phyloP scores from a whole-genome alignment of 1,140 invertebrate genomes.

The Drosophila aff. region DNA sequence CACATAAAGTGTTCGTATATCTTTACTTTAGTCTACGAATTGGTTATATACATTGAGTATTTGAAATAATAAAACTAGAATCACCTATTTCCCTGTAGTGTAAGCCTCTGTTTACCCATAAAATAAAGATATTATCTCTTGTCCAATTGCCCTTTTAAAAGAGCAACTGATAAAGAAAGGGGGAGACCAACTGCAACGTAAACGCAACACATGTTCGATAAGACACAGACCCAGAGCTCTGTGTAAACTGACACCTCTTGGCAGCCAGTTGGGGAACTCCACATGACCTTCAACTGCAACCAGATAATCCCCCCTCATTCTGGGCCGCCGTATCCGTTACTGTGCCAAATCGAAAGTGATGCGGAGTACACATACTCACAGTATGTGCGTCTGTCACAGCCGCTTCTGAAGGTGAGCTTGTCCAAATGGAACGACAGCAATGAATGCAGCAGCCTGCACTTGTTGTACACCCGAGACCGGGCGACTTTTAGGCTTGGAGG shows the following conservation, averaged over 20 bases:
- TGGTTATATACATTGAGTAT: not conserved
- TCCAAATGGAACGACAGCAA: conserved; percentile 51
- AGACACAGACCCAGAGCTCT: conserved; percentile 7
- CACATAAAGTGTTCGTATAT: not conserved
- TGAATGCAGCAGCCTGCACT: conserved; percentile 31
- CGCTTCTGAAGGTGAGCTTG: conserved; percentile 62
- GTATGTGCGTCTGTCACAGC: conserved; percentile 21
- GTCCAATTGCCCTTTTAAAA: conserved; percentile 22
- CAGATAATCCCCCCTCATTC: conserved; percentile 23
- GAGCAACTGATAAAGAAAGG: conserved; percentile 33
- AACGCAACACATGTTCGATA: conserved; percentile 34
- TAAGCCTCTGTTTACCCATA: not conserved
- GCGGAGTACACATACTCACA: conserved; percentile 10
- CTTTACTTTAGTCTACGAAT: not conserved
- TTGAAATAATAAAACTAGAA: not conserved
- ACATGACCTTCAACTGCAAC: conserved; percentile 47
- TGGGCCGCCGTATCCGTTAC: conserved; percentile 32
- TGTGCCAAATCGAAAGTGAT: conserved; percentile 74
- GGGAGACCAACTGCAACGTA: conserved; percentile 2
- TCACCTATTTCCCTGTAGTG: not conserved
- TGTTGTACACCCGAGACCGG: conserved; percentile 29
- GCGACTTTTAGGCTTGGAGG: conserved; percentile 14
- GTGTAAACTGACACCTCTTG: conserved; percentile 46
- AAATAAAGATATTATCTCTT: conserved; percentile 8
- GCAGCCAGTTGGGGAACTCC: conserved; percentile 2